These are phyloP conservation scores for Gila robusta DNA, from an alignment of 2,797 vertebrate species.

Conservation along the genomic window DNA sequence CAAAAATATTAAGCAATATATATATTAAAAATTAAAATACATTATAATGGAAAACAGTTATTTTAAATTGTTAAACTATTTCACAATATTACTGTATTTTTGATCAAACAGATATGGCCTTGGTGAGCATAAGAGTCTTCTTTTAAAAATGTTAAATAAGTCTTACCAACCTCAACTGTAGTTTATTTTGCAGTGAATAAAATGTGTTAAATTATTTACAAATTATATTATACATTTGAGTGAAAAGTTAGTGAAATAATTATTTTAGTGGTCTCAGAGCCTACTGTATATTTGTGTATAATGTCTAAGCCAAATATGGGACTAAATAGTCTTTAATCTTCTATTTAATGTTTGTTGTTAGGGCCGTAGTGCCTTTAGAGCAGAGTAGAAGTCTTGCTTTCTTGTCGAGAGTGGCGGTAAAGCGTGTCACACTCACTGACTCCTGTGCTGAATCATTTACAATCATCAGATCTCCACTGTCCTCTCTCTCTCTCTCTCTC, in stretches of 20 bases:
- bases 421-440: slow-evolving; percentile 25
- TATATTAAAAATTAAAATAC: not conserved
- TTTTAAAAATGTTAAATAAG: not conserved
- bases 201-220: not conserved
- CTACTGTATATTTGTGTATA: slow-evolving; percentile 1
- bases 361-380: not conserved
- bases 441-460: slow-evolving; percentile 42
- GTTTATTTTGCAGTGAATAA: not conserved
- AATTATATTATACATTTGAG: too few species aligned
- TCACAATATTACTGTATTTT: not conserved
- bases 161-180: not conserved
- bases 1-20: not conserved
- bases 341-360: not conserved
- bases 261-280: not conserved
- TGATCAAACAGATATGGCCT: not conserved
- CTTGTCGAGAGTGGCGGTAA: not conserved
- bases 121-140: not conserved
- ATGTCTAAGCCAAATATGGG: not conserved
- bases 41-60: not conserved
- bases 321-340: not conserved
- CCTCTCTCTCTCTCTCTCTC: not conserved
- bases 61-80: not conserved
- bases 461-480: slow-evolving; percentile 35
- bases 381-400: not conserved
- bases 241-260: not conserved